Percentiles rank a stretch among this genome's conserved stretches.
phyloP scores from a whole-genome alignment of 2,888 invertebrate genomes.

The Pelosia muscerda region DNA sequence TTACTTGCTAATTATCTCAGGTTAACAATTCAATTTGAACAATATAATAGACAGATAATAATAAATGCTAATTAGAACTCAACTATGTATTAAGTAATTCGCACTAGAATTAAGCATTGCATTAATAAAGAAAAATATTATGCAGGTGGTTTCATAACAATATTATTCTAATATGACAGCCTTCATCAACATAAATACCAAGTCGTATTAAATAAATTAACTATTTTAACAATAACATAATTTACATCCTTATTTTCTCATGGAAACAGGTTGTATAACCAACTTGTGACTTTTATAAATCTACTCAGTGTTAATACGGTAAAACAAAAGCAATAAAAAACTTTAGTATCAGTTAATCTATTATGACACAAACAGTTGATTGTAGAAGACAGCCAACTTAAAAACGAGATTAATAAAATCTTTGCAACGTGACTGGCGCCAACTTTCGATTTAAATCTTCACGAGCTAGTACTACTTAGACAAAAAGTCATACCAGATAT shows the following conservation, averaged over 20 bases:
- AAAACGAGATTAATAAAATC: conserved; percentile 44
- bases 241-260: not conserved
- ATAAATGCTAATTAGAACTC: not conserved
- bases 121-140: too few relatives aligned
- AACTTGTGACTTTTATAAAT: not conserved
- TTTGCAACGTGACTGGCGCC: conserved; percentile 36
- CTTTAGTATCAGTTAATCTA: conserved; percentile 23
- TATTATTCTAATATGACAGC: not conserved
- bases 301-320: not conserved
- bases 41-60: not conserved
- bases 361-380: not conserved
- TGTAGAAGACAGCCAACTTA: conserved; percentile 28
- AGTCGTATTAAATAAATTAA: not conserved
- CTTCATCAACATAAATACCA: not conserved
- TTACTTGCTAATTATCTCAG: not conserved
- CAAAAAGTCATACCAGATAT: conserved; percentile 41
- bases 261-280: not conserved
- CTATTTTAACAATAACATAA: not conserved
- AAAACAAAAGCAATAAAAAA: conserved; percentile 22
- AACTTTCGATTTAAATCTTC: conserved; percentile 46
- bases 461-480: conserved; percentile 31
- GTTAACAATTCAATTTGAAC: not conserved
- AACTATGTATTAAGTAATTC: too few relatives aligned
- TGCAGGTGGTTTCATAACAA: not conserved
- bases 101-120: too few relatives aligned